phyloP scores from a whole-genome alignment of 2,113 vertebrate genomes.

The Phaetusa simplex region DNA sequence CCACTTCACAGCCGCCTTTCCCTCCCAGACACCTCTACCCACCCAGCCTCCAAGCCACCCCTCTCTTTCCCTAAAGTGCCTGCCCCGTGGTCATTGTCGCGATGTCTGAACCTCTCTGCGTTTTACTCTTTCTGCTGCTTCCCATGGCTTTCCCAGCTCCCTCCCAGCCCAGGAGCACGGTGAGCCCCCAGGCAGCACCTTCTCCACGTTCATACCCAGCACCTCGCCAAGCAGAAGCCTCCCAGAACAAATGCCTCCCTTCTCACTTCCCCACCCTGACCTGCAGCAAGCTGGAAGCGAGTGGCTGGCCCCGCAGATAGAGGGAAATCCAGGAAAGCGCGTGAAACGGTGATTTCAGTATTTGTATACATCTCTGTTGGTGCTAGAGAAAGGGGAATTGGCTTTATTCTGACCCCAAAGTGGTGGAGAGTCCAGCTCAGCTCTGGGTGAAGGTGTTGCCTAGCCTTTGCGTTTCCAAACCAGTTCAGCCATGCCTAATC shows the following conservation, averaged over 20 bases:
- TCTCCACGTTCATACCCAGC: background rate
- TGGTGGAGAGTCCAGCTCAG: background rate
- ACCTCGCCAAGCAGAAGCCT: background rate
- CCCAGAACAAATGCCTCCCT: background rate
- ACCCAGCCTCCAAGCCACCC: background rate
- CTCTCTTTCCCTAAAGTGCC: too few species aligned
- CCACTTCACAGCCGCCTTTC: background rate
- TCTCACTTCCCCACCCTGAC: background rate
- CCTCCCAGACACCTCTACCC: background rate
- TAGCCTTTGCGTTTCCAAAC: background rate
- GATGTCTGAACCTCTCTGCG: background rate
- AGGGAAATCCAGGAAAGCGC: background rate
- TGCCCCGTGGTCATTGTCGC: background rate
- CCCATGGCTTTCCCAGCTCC: background rate
- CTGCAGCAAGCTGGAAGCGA: background rate
- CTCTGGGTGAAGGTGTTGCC: background rate
- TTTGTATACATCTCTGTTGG: background rate
- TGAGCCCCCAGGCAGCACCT: background rate
- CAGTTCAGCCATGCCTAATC: slow-evolving; percentile 63
- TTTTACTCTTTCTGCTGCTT: background rate
- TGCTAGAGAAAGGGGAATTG: background rate
- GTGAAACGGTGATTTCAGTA: background rate
- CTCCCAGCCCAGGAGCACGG: background rate
- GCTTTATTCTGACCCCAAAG: background rate
- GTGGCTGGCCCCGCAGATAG: background rate